Percentiles rank a stretch among this genome's conserved stretches.
These are phyloP conservation scores for Hydrotaea cyrtoneurina DNA, from an alignment of 2,888 invertebrate species.

Conservation along the genomic window DNA sequence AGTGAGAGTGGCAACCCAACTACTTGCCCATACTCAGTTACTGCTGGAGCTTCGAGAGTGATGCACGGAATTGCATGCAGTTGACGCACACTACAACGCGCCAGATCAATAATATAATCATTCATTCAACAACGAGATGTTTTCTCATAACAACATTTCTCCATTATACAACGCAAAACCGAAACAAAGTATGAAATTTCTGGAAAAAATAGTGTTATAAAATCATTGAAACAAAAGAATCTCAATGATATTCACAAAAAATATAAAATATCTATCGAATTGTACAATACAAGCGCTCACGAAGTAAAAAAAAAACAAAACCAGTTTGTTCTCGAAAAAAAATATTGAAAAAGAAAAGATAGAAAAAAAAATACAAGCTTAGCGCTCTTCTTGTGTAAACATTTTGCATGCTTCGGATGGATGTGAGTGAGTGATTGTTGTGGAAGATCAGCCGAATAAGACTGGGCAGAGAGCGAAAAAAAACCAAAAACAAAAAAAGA, in stretches of 20 bases:
- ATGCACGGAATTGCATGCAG: constrained; percentile 53
- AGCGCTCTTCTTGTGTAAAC: constrained; percentile 32
- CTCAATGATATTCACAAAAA: constrained; percentile 7
- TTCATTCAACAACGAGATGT: background rate
- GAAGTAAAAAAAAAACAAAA: constrained; percentile 14
- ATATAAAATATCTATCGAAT: background rate
- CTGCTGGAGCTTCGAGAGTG: constrained; percentile 47
- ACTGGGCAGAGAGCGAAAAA: constrained; percentile 9
- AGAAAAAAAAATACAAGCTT: background rate
- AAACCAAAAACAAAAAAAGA: background rate
- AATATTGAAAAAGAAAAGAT: constrained; percentile 7
- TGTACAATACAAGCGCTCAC: background rate
- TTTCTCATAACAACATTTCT: constrained; percentile 25
- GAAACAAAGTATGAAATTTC: background rate
- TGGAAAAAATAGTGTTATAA: constrained; percentile 21
- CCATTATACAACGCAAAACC: constrained; percentile 43
- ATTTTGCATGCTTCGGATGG: constrained; percentile 20
- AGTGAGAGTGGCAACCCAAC: no score
- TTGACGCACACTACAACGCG: constrained; percentile 49
- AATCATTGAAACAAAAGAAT: constrained; percentile 20
- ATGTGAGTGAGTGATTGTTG: background rate
- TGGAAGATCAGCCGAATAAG: background rate
- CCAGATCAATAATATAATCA: background rate
- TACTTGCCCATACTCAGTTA: constrained; percentile 56
- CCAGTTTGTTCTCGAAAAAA: constrained; percentile 32